Conservation (phyloP, 1,140 invertebrate genomes). For the Subanguina moxae region DNA sequence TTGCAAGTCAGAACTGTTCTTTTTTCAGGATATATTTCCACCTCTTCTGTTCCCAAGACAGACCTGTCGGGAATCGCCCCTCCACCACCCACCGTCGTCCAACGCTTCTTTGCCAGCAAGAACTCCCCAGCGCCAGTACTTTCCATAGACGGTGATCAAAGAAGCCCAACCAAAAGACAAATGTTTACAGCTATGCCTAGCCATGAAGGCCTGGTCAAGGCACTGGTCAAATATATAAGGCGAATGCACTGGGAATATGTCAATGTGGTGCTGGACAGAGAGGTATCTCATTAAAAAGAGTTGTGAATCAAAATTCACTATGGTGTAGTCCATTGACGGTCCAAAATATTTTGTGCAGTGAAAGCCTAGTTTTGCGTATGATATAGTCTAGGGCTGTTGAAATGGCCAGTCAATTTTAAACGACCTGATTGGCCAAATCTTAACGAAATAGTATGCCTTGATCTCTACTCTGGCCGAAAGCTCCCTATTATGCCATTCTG, state of each 20-base stretch:
- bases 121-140: conserved; percentile 35
- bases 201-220: conserved; percentile 32
- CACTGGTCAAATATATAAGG: conserved; percentile 41
- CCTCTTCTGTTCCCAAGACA: not conserved
- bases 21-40: conserved; percentile 45
- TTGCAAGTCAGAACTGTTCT: not conserved
- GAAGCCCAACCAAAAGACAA: conserved; percentile 13
- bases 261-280: conserved; percentile 47
- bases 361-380: no score
- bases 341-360: no score
- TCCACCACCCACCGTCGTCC: conserved; percentile 20
- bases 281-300: conserved; percentile 22
- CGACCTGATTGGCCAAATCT: no score
- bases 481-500: no score
- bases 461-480: no score
- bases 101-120: conserved; percentile 39
- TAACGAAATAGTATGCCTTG: no score
- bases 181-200: conserved; percentile 23
- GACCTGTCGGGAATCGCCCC: conserved; percentile 16
- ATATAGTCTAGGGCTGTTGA: no score
- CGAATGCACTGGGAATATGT: conserved; percentile 54
- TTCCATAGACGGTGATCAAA: conserved; percentile 26
- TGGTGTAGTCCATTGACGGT: no score
- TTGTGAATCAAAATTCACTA: no score
- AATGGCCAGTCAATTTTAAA: no score